These are phyloP conservation scores for Microplitis demolitor DNA, from an alignment of 1,140 invertebrate species.

Conservation along the genomic window DNA sequence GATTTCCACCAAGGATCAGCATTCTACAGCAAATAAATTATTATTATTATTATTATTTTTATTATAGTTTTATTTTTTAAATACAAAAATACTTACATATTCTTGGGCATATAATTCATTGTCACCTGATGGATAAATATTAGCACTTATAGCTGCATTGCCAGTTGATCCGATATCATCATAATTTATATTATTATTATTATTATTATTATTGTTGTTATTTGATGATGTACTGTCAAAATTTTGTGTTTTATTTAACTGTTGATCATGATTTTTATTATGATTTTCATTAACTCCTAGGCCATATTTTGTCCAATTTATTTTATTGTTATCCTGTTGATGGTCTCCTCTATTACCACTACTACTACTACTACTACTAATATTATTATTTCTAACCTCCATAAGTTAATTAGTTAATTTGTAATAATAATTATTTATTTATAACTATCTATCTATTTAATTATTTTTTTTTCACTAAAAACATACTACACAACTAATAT, in stretches of 20 bases:
- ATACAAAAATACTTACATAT: conserved; percentile 64
- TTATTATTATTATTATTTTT: not conserved
- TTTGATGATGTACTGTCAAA: conserved; percentile 29
- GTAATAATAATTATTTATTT: not conserved
- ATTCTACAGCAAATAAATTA: conserved; percentile 62
- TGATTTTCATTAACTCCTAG: conserved; percentile 55
- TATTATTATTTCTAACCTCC: conserved; percentile 34
- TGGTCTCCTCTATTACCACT: conserved; percentile 34
- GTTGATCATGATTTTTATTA: not conserved
- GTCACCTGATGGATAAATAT: conserved; percentile 79
- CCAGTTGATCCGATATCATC: conserved; percentile 68
- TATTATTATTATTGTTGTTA: conserved; percentile 58
- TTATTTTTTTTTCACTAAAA: too few relatives aligned
- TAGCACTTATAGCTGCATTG: conserved; percentile 34
- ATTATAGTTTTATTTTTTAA: conserved; percentile 6
- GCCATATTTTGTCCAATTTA: conserved; percentile 66
- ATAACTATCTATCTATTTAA: too few relatives aligned
- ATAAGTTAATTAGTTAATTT: conserved; percentile 38
- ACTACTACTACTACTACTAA: conserved; percentile 22
- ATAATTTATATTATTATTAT: conserved; percentile 67
- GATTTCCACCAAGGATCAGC: conserved; percentile 89
- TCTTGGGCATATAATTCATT: conserved; percentile 90
- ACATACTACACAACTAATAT: too few relatives aligned
- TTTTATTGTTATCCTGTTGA: conserved; percentile 8
- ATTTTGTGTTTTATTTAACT: too few relatives aligned